Base-by-base conservation (phyloP, 2,113 vertebrate genomes). In the Pungitius pungitius region DNA sequence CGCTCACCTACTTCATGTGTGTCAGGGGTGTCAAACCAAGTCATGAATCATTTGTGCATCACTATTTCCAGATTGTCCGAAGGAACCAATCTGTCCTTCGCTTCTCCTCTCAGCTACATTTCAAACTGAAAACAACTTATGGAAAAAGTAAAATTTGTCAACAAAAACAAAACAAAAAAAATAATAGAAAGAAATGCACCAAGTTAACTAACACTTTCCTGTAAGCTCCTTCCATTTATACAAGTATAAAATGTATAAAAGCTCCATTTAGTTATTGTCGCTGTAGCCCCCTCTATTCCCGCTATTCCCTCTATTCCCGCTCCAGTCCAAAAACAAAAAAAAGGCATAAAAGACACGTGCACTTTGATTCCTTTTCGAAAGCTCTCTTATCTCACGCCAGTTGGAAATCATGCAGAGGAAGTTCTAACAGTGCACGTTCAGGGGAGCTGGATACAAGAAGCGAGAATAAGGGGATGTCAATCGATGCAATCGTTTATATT, bases 271-370 rank as follows among this genome's bases (percentile, higher is more conserved):
- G 39, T 15, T 35, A 3, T 30, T n/a, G 45, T 22, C 20, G 3
- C 22, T 59, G 13, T 39, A 57, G 3, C 9, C 20, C 17, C 17
- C 22, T 8, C n/a, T n/a, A n/a, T n/a, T n/a, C n/a, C n/a, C n/a
- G n/a, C n/a, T n/a, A n/a, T n/a, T n/a, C 33, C 27, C 18, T 37
- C 47, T 51, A 14, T 45, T 11, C 49, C 24, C n/a, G 20, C 40
- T 15, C 18, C 35, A 20, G 30, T 64, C 54, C 2, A 22, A n/a
- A n/a, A n/a, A n/a, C n/a, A n/a, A n/a, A n/a, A n/a, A n/a, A n/a
- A 26, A 56, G 59, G 90, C 90, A 92, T 90, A 90, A 88, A 91
- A 92, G 81, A 88, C 91, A 92, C 85, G 89, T 90, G 91, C 79
- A 59, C 80, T 86, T 81, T 80, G 84, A 64, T 60, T 68, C 30